Conservation (phyloP, 2,797 vertebrate genomes). For the Momotus momota region DNA sequence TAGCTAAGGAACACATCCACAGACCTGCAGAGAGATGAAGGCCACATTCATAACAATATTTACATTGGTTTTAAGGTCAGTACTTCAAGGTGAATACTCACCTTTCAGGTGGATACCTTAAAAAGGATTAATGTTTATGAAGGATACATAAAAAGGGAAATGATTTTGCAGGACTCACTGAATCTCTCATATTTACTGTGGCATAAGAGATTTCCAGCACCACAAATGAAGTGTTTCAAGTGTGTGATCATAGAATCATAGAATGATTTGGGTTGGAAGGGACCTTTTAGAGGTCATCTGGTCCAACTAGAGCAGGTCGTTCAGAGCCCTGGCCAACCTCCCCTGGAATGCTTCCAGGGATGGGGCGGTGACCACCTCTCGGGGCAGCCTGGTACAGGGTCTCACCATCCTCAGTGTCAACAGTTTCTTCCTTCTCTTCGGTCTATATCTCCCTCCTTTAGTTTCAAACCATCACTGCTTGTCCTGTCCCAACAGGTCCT, state of each 20-base stretch:
- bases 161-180: not conserved
- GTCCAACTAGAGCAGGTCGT: not conserved
- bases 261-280: not conserved
- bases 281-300: not conserved
- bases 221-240: not conserved
- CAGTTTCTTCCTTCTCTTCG: too few relatives aligned
- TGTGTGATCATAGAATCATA: not conserved
- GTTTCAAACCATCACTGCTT: too few relatives aligned
- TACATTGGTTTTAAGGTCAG: not conserved
- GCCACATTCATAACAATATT: rapidly evolving
- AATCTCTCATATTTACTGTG: not conserved
- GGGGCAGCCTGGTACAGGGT: too few relatives aligned
- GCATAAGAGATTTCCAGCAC: not conserved
- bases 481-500: too few relatives aligned
- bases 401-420: too few relatives aligned
- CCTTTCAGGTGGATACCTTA: not conserved
- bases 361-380: too few relatives aligned
- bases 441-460: too few relatives aligned
- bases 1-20: not conserved
- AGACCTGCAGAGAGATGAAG: not conserved
- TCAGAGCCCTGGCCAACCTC: not conserved
- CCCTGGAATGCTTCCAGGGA: too few relatives aligned
- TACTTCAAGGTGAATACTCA: not conserved
- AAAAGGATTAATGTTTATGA: not conserved
- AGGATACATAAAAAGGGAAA: not conserved